These are phyloP conservation scores for Eupeodes luniger DNA, from an alignment of 2,888 invertebrate genomes.

Conservation along the genomic window DNA sequence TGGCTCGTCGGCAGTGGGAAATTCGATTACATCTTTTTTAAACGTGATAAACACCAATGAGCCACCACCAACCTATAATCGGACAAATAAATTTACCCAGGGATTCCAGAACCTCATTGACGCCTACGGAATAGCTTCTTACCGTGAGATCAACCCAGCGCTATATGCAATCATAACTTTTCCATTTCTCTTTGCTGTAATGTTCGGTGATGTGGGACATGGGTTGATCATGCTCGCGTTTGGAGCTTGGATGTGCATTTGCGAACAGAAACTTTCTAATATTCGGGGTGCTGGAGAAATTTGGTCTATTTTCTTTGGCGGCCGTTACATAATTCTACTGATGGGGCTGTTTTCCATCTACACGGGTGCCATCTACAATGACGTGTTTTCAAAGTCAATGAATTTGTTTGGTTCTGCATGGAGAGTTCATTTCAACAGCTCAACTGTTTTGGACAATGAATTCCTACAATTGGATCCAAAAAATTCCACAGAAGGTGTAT, in stretches of 20 bases:
- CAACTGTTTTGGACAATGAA: constrained; percentile 83
- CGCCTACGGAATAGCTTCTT: constrained; percentile 96
- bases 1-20: constrained; percentile 91
- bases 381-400: constrained; percentile 95
- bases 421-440: constrained; percentile 86
- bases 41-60: constrained; percentile 85
- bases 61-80: constrained; percentile 93
- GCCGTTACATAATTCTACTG: constrained; percentile 97
- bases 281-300: constrained; percentile 91
- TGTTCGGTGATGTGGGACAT: constrained; percentile 98
- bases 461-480: constrained; percentile 87
- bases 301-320: constrained; percentile 97
- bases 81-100: constrained; percentile 94
- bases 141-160: constrained; percentile 96
- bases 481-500: constrained; percentile 84
- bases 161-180: constrained; percentile 95
- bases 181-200: constrained; percentile 97
- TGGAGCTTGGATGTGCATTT: constrained; percentile 91
- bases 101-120: constrained; percentile 94
- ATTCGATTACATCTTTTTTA: constrained; percentile 94
- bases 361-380: constrained; percentile 98
- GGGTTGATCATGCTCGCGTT: constrained; percentile 93
- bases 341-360: constrained; percentile 99
- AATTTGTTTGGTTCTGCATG: constrained; percentile 97
- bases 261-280: constrained; percentile 89